Evolutionary conservation across 2,113 vertebrate genomes (phyloP), one percentile per base, ranked within the genome.

Genomic region (Syrmaticus mikado): DNA sequence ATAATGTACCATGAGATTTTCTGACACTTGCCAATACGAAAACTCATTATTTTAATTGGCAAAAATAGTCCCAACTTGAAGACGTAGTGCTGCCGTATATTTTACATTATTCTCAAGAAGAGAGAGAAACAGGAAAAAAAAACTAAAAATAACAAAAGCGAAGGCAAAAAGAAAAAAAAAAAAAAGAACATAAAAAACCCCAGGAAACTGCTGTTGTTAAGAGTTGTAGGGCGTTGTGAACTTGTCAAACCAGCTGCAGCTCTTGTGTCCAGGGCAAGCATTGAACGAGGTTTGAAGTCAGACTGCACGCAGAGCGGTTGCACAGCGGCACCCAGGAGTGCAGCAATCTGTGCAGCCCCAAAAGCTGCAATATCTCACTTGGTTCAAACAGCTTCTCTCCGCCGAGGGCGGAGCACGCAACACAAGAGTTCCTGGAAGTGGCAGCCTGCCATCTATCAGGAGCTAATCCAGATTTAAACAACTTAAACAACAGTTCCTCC

Each of bases 381-480:
- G 81, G 57, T 45, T 72, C 62, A 28, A 57, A 43, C 30, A 58
- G 77, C 38, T 76, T 79, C 64, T 18, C 48, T 85, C 78, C 9
- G n/a, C 30, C 12, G 68, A 68, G 61, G 15, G 28, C 11, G 61
- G 76, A 65, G 64, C 2, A 2, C 32, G 20, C 66, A 38, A 11
- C 60, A 60, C 24, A 12, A 71, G 78, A 41, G 68, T 60, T 74
- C 50, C 80, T 71, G 41, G 1, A 5, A 38, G 65, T 67, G 85
- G 79, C 82, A 74, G 40, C 68, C 80, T 93, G 87, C 92, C 76
- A 38, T 68, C 67, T 34, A n/a, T 73, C 75, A 82, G 55, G 58
- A 71, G 75, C 90, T 84, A 61, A 90, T 79, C 79, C 93, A 78
- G 34, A 41, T 81, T 88, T 71, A 81, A 93, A 68, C 82, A 86